These are phyloP conservation scores for Gryllus bimaculatus DNA, from an alignment of 1,140 invertebrate species.

Conservation along the genomic window DNA sequence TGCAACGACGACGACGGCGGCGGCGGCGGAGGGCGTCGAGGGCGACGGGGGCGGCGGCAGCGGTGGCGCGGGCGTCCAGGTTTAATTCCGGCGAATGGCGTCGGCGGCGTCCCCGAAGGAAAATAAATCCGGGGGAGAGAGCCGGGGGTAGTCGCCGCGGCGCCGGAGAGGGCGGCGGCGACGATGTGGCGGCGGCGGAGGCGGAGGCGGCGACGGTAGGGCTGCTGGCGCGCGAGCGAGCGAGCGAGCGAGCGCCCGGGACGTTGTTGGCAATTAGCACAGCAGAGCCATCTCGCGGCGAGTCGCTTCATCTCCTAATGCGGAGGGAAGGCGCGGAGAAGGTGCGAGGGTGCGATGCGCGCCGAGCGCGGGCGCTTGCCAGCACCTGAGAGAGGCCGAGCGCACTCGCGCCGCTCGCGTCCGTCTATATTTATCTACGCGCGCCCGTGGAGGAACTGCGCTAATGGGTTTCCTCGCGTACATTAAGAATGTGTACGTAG, in stretches of 20 bases:
- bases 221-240: too few species aligned
- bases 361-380: too few species aligned
- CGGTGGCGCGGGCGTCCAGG: not conserved
- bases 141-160: not conserved
- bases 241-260: not conserved
- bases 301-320: constrained; percentile 3
- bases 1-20: too few species aligned
- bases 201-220: too few species aligned
- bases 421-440: too few species aligned
- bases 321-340: not conserved
- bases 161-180: not conserved
- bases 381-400: not conserved
- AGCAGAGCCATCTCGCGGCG: not conserved
- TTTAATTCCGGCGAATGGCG: constrained; percentile 3
- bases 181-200: not conserved
- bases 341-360: not conserved
- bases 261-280: not conserved
- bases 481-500: too few species aligned
- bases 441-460: too few species aligned
- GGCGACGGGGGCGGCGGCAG: too few species aligned
- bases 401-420: too few species aligned
- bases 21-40: too few species aligned
- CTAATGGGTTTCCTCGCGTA: too few species aligned
- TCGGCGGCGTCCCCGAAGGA: not conserved
- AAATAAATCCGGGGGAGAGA: constrained; percentile 3